Conservation (phyloP, 2,797 vertebrate genomes). For the Bovichtus diacanthus region DNA sequence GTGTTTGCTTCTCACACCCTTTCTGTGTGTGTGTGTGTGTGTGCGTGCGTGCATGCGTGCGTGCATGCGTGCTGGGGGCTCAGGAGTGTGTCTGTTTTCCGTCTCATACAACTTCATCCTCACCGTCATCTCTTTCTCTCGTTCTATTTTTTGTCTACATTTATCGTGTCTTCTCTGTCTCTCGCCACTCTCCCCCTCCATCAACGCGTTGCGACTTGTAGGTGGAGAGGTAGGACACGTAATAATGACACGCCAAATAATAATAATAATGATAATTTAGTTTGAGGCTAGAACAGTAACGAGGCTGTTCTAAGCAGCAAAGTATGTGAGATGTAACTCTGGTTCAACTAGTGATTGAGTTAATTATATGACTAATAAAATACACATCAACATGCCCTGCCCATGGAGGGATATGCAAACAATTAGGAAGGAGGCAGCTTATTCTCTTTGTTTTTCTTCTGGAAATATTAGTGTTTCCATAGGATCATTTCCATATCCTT, state of each 20-base stretch:
- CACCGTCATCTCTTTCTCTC: conserved; percentile 17
- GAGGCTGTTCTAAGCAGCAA: background rate
- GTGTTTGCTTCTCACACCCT: conserved; percentile 33
- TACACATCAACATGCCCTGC: background rate
- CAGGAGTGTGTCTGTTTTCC: conserved; percentile 62
- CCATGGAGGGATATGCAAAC: background rate
- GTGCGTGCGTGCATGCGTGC: background rate
- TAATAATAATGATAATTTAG: no score
- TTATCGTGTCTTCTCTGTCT: conserved; percentile 13
- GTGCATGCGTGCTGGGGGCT: conserved; percentile 26
- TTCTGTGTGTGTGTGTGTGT: conserved; percentile 31
- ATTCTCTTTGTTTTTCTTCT: background rate
- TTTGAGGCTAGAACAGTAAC: conserved; percentile 20
- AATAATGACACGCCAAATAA: no score
- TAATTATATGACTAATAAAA: background rate
- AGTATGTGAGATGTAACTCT: background rate
- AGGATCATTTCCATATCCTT: background rate
- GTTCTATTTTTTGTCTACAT: conserved; percentile 14
- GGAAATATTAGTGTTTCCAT: conserved; percentile 1
- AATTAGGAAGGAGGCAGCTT: background rate
- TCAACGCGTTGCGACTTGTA: conserved; percentile 41
- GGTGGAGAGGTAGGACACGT: background rate
- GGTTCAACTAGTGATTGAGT: background rate
- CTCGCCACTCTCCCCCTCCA: conserved; percentile 1
- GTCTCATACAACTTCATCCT: conserved; percentile 42